Evolutionary conservation across 2,113 vertebrate species (phyloP).

Genomic region (crab-eating macaque (Macaca fascicularis)): DNA sequence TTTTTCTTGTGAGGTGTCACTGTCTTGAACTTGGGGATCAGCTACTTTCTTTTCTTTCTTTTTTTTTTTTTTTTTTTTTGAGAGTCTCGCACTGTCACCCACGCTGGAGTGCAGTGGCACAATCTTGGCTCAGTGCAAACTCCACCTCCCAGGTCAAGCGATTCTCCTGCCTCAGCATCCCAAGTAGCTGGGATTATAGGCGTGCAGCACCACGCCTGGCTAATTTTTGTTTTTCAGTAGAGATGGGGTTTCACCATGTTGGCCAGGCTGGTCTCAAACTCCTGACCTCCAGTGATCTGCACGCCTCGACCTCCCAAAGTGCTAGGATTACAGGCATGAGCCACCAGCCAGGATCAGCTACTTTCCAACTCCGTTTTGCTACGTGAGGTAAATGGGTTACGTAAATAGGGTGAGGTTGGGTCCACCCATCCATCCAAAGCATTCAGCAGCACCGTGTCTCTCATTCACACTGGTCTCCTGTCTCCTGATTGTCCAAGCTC

Average conservation of each 20-base stretch:
- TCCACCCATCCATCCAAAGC: too few species aligned
- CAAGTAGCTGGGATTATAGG: not conserved
- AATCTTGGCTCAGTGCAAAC: not conserved
- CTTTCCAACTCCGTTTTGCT: not conserved
- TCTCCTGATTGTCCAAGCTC: not conserved
- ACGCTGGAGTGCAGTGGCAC: not conserved
- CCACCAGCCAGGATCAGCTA: too few species aligned
- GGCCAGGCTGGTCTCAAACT: not conserved
- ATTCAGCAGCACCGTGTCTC: accelerated
- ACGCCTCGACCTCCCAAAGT: not conserved
- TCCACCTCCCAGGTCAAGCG: too few species aligned
- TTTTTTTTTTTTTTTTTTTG: not conserved
- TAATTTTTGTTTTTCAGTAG: not conserved
- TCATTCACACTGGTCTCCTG: not conserved
- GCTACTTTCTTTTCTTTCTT: too few species aligned
- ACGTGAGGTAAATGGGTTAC: not conserved
- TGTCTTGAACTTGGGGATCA: not conserved
- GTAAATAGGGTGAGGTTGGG: too few species aligned
- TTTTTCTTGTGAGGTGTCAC: not conserved
- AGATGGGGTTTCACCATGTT: not conserved
- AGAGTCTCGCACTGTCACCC: not conserved
- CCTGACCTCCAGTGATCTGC: not conserved
- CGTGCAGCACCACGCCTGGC: accelerated
- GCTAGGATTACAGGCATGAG: not conserved
- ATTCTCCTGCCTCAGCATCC: not conserved